Conservation (phyloP, 2,797 vertebrate genomes). For the Astyanax mexicanus region DNA sequence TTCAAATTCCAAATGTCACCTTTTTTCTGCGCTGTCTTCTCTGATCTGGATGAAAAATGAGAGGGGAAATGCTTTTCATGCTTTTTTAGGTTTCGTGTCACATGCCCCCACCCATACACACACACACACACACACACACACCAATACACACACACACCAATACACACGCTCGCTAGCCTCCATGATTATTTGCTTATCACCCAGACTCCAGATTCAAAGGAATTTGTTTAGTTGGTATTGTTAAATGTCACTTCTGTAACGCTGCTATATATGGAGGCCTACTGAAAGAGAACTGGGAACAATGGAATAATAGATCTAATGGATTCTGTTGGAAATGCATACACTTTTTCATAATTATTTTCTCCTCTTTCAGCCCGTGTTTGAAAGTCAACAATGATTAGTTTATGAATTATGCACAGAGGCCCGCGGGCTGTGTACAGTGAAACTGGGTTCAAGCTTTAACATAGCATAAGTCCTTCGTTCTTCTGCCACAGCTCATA, state of each 20-base stretch:
- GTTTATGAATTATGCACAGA: neutral
- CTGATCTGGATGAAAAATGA: constrained; percentile 24
- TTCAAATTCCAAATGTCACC: constrained; percentile 55
- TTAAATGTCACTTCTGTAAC: constrained; percentile 50
- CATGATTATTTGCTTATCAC: constrained; percentile 33
- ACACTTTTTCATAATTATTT: constrained; percentile 20
- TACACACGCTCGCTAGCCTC: neutral
- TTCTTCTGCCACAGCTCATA: too few species aligned
- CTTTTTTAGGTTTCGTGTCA: constrained; percentile 39
- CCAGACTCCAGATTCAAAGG: constrained; percentile 40
- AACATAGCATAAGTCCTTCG: neutral
- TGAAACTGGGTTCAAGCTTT: neutral
- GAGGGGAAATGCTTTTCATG: constrained; percentile 37
- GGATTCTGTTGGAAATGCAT: constrained; percentile 25
- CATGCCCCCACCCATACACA: neutral
- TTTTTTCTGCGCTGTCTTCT: constrained; percentile 41
- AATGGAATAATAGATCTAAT: constrained; percentile 37
- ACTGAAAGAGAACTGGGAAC: constrained; percentile 9
- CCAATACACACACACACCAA: neutral
- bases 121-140: too few species aligned
- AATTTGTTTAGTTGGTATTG: constrained; percentile 30
- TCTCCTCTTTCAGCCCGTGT: constrained; percentile 13
- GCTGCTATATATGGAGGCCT: constrained; percentile 20
- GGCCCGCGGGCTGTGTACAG: neutral
- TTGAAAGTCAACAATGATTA: constrained; percentile 31